Conservation (phyloP, 2,113 vertebrate genomes). For the Canis aureus region DNA sequence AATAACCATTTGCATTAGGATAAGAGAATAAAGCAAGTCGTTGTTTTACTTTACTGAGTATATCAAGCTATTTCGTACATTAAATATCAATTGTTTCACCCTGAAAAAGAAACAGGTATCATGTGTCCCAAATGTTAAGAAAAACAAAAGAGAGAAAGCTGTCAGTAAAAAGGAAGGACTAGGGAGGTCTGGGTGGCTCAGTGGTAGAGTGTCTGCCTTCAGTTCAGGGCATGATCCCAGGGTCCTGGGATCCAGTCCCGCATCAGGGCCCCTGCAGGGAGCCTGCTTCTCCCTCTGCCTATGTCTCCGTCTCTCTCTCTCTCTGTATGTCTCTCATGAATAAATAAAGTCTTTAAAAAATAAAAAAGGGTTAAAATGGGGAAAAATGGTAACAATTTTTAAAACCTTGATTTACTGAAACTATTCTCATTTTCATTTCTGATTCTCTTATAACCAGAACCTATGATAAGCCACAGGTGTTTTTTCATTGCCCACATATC, state of each 20-base stretch:
- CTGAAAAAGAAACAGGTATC: constrained; percentile 53
- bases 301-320: too few relatives aligned
- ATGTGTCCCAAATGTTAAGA: constrained; percentile 54
- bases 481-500: background rate
- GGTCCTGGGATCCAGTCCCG: too few relatives aligned
- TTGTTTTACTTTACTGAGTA: constrained; percentile 50
- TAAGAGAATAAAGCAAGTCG: constrained; percentile 42
- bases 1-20: background rate
- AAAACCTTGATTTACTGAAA: constrained; percentile 61
- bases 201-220: too few relatives aligned
- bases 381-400: constrained; percentile 53
- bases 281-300: too few relatives aligned
- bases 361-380: background rate
- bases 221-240: too few relatives aligned
- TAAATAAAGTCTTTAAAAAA: too few relatives aligned
- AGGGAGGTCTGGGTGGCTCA: too few relatives aligned
- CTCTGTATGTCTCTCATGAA: too few relatives aligned
- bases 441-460: background rate
- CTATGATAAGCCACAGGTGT: background rate
- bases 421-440: background rate
- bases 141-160: background rate
- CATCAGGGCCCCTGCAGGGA: too few relatives aligned
- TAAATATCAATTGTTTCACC: constrained; percentile 63
- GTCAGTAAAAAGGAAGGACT: constrained; percentile 55
- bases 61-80: constrained; percentile 69